phyloP scores from a whole-genome alignment of 2,113 vertebrate genomes.

The Pelvicachromis taeniatus region DNA sequence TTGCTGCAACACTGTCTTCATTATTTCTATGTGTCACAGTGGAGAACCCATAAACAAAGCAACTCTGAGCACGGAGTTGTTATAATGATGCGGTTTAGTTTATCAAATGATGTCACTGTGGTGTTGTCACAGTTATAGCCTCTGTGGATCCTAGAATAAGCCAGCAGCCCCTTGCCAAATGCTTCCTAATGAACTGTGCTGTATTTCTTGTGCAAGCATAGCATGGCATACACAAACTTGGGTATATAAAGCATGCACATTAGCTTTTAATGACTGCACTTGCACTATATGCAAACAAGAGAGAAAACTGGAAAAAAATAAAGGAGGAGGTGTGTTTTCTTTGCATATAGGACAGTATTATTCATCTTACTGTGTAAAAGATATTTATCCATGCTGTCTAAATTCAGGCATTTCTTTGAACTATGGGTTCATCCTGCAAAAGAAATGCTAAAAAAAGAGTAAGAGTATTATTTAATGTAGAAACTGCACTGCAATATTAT shows the following conservation, averaged over 20 bases:
- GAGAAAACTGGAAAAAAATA: neutral
- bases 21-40: neutral
- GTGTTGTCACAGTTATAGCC: slow-evolving; percentile 8
- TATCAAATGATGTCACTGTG: slow-evolving; percentile 38
- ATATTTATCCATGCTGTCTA: neutral
- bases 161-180: neutral
- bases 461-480: neutral
- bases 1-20: neutral
- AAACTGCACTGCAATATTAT: neutral
- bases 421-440: neutral
- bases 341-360: neutral
- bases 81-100: slow-evolving; percentile 38
- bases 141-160: slow-evolving; percentile 4
- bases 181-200: slow-evolving; percentile 7
- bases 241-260: neutral
- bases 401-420: neutral
- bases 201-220: neutral
- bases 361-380: neutral
- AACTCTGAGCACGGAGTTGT: neutral
- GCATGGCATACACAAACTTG: neutral
- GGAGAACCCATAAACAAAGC: slow-evolving; percentile 14
- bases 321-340: neutral
- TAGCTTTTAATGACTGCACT: slow-evolving; percentile 16
- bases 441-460: neutral
- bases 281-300: neutral